These are phyloP conservation scores for Trilocha varians DNA, from an alignment of 2,888 invertebrate species.

Conservation along the genomic window DNA sequence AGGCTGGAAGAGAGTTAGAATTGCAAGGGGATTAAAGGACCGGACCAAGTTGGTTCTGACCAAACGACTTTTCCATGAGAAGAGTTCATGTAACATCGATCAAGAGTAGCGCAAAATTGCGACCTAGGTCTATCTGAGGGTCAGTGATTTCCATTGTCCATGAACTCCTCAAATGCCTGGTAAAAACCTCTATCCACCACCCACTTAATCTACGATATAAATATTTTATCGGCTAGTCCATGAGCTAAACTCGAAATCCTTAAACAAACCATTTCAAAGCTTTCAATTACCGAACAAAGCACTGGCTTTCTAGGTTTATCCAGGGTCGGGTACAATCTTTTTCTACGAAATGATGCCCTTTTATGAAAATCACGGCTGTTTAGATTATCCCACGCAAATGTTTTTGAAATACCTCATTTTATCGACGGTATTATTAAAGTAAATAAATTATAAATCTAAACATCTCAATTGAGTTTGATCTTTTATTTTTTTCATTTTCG, in stretches of 20 bases:
- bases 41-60: too few species aligned
- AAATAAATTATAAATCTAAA: background rate
- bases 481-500: background rate
- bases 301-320: constrained; percentile 16
- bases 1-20: too few species aligned
- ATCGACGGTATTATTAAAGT: constrained; percentile 10
- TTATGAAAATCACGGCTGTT: constrained; percentile 18
- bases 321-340: constrained; percentile 14
- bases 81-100: too few species aligned
- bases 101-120: too few species aligned
- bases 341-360: constrained; percentile 23
- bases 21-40: too few species aligned
- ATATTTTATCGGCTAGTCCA: background rate
- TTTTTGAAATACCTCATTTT: constrained; percentile 15
- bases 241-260: background rate
- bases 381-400: constrained; percentile 24
- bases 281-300: constrained; percentile 13
- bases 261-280: constrained; percentile 8
- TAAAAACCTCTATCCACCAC: too few species aligned
- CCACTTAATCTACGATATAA: too few species aligned
- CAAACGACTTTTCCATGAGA: too few species aligned
- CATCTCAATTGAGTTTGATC: background rate
- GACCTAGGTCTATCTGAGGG: too few species aligned
- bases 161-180: too few species aligned
- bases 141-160: too few species aligned